Evolutionary conservation across 2,113 vertebrate genomes (phyloP).

Genomic region (Bos taurus): DNA sequence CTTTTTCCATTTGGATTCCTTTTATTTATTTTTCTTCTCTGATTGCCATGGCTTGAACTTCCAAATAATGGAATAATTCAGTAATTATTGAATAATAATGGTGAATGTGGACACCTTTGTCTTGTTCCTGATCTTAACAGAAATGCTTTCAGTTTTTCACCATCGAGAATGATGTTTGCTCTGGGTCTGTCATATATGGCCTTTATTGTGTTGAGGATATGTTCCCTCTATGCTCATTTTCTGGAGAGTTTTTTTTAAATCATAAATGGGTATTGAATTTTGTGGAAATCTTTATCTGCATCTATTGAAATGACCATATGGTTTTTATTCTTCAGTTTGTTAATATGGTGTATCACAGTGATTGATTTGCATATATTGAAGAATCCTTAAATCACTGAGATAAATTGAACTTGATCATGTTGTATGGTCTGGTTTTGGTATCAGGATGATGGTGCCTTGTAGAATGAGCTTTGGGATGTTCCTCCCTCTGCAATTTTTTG

Average conservation of each 20-base stretch:
- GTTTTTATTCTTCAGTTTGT: neutral
- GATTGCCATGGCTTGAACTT: neutral
- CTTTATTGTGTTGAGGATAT: neutral
- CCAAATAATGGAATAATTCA: neutral
- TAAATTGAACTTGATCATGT: neutral
- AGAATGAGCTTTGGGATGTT: neutral
- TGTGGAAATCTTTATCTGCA: neutral
- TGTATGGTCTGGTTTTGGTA: neutral
- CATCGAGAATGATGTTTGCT: neutral
- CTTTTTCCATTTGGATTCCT: neutral
- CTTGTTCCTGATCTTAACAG: neutral
- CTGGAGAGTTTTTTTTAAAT: neutral
- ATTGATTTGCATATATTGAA: neutral
- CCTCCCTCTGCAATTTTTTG: neutral
- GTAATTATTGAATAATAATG: neutral
- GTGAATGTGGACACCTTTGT: neutral
- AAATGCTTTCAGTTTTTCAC: neutral
- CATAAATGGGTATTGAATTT: neutral
- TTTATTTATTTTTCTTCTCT: neutral
- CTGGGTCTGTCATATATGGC: neutral
- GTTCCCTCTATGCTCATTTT: neutral
- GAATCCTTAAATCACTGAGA: neutral
- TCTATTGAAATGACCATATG: neutral
- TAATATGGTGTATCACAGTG: neutral
- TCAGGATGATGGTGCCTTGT: neutral